Evolutionary conservation across 2,888 invertebrate genomes (phyloP), one percentile per base, ranked within the genome.

Genomic region (Eupithecia exiguata): DNA sequence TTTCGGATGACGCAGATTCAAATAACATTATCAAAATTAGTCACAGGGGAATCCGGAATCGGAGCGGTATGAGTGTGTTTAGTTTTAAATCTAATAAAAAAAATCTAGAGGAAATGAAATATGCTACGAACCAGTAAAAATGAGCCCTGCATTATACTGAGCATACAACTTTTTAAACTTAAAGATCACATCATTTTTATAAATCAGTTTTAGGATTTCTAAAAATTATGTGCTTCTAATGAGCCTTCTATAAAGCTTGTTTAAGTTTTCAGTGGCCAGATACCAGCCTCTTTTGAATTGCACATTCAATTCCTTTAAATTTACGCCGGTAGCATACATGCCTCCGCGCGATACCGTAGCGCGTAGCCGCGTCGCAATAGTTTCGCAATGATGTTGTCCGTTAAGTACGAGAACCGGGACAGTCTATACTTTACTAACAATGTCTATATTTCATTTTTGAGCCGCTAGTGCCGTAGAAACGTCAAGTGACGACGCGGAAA

Each of bases 1-100:
- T 79, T 84, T 81, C 83, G 82, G 83, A 84, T 80, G 82, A 84
- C 80, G 81, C 86, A 86, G 83, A 80, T 80, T 80, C 77, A 77
- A 83, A 81, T 84, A 86, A 78, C 76, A 74, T 84, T 82, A 84
- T 84, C 78, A 78, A 81, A 80, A 82, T 79, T 77, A 81, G 46
- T 77, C 71, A 75, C 77, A 25, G 5, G 53, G 62, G 74, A 71
- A 68, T 68, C 38, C 16, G 35, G 18, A 58, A 25, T 25, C 25
- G 69, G 36, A 74, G 68, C 66, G 21, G 30, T 16, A 6, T 66
- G 35, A 21, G 18, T 35, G 21, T 25, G 5, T 71, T 74, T 61
- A 12, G 21, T 71, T 68, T 53, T 58, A 62, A 38, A 65, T 38
- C 35, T 5, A 30, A 62, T 62, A n/a, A 30, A 35, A 53, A 25